These are phyloP conservation scores for Aepyceros melampus DNA, from an alignment of 2,113 vertebrate genomes.

Conservation along the genomic window DNA sequence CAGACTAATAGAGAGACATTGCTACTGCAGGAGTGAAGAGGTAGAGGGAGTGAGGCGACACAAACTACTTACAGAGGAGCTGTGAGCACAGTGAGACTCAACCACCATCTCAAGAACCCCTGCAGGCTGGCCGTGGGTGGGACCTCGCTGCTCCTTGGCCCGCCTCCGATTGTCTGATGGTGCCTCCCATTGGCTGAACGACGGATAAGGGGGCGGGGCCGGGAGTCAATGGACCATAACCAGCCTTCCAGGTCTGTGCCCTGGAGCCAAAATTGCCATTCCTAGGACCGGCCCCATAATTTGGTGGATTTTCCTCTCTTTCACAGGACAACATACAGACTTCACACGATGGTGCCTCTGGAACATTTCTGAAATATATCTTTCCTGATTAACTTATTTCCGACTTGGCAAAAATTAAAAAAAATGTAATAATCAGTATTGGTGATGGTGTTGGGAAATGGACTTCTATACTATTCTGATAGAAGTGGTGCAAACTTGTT, in stretches of 20 bases:
- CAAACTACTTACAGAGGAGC: background rate
- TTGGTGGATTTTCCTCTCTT: background rate
- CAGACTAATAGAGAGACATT: background rate
- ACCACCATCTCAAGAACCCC: fast-evolving
- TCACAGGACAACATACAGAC: background rate
- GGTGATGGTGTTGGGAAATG: background rate
- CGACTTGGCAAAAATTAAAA: background rate
- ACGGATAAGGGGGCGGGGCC: background rate
- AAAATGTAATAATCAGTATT: background rate
- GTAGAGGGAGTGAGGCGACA: background rate
- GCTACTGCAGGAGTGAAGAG: background rate
- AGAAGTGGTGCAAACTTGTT: background rate
- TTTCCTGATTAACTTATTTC: background rate
- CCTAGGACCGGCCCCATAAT: background rate
- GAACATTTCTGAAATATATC: background rate
- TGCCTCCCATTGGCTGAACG: background rate
- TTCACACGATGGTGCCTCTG: background rate
- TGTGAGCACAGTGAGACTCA: background rate
- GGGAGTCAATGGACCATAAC: background rate
- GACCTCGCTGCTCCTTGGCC: no score
- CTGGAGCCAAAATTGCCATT: background rate
- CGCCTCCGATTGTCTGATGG: background rate
- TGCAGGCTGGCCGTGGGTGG: background rate
- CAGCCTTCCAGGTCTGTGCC: background rate
- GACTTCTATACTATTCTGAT: background rate